Base-by-base conservation (phyloP, 2,113 vertebrate species). In the Chloebia gouldiae region DNA sequence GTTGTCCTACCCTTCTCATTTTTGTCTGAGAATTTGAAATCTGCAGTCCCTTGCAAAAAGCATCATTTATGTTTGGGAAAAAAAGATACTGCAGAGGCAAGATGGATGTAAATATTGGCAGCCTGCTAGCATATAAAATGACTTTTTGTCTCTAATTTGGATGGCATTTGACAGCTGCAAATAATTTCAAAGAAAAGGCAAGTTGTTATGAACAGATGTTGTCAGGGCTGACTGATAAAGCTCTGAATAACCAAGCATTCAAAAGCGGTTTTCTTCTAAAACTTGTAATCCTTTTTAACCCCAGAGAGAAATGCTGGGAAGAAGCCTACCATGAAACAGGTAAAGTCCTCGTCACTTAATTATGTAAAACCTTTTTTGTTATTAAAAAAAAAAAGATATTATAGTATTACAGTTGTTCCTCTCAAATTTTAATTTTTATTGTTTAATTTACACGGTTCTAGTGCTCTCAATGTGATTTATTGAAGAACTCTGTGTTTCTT, bases 11-110 rank as follows among this genome's bases (percentile, higher is more conserved):
- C 39, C 84, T 83, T 77, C 47, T 86, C 47, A 13, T 79, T 90
- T 78, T 86, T 86, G 64, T 66, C 50, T 75, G 82, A 88, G 64
- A 77, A 64, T 83, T 96, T 91, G 50, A 92, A 93, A 82, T 94
- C 39, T 70, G 53, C 87, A 92, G 63, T 80, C 56, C 14, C 24
- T 88, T 86, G 72, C 27, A 71, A 76, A 72, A 81, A 78, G 7
- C 11, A 13, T 49, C 3, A 39, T 84, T 93, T 91, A 60, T 81
- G n/a, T 64, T 91, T 90, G 37, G 49, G 63, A 21, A 61, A 72
- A 65, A 91, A 47, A 40, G 73, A 66, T 84, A 66, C 35, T 54
- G 60, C 47, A 66, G 77, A 75, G 59, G 27, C 57, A 72, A 88
- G 89, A 84, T 86, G 72, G 24, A 21, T 96, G n/a, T 84, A 88